Evolutionary conservation across 2,113 vertebrate species (phyloP).

Genomic region (Trematomus loennbergii): DNA sequence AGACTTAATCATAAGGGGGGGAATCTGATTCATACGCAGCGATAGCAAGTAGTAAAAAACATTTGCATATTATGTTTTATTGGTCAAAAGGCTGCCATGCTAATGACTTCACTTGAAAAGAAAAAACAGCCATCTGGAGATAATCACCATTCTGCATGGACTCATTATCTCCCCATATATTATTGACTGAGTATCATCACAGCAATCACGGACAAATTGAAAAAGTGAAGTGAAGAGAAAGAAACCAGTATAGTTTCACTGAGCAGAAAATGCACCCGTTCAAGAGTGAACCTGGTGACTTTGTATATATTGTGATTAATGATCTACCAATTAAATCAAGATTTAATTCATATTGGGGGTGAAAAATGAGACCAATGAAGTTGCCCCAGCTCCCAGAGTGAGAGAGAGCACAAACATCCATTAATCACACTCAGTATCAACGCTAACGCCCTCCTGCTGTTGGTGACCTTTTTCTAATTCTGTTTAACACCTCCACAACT

Average conservation of each 20-base stretch:
- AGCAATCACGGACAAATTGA: not conserved
- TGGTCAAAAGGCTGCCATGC: slow-evolving; percentile 15
- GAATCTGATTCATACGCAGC: slow-evolving; percentile 9
- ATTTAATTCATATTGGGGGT: slow-evolving; percentile 5
- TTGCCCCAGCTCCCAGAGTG: not conserved
- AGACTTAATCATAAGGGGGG: not conserved
- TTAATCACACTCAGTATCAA: too few species aligned
- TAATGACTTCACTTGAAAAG: slow-evolving; percentile 37
- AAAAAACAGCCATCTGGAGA: slow-evolving; percentile 42
- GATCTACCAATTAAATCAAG: not conserved
- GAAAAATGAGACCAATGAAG: slow-evolving; percentile 6
- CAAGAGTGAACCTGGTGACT: not conserved
- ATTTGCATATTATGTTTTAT: slow-evolving; percentile 19
- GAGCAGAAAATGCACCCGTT: not conserved
- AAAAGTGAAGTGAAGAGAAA: not conserved
- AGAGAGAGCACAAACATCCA: too few species aligned
- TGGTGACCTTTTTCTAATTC: too few species aligned
- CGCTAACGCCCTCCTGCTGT: too few species aligned
- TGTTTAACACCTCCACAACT: too few species aligned
- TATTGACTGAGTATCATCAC: slow-evolving; percentile 20
- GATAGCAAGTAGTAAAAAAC: not conserved
- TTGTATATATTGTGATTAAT: slow-evolving; percentile 29
- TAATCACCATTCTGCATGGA: slow-evolving; percentile 36
- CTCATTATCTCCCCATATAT: slow-evolving; percentile 58
- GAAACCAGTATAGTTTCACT: not conserved